phyloP scores from a whole-genome alignment of 2,797 vertebrate genomes.

The Poecilia velifera region DNA sequence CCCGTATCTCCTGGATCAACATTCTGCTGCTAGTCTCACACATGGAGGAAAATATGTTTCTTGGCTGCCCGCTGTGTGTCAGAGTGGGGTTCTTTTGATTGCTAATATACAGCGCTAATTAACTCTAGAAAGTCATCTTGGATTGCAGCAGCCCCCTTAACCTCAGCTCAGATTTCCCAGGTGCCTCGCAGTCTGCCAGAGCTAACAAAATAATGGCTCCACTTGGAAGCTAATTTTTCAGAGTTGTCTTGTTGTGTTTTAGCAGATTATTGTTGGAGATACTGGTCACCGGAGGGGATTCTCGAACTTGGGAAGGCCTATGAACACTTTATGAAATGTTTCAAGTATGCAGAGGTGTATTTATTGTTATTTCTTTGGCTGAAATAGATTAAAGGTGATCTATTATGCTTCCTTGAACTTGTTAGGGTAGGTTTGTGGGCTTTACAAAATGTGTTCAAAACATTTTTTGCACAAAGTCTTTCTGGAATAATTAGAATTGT shows the following conservation, averaged over 20 bases:
- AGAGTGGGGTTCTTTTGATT: conserved; percentile 71
- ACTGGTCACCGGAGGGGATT: conserved; percentile 55
- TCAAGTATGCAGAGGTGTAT: background rate
- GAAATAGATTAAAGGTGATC: too few relatives aligned
- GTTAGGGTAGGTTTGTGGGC: too few relatives aligned
- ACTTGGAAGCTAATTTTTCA: conserved; percentile 66
- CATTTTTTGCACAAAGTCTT: too few relatives aligned
- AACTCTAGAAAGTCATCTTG: conserved; percentile 75
- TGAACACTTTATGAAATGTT: background rate
- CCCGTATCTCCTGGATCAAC: conserved; percentile 58
- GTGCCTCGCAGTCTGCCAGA: conserved; percentile 82
- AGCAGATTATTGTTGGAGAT: conserved; percentile 75
- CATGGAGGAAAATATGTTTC: conserved; percentile 80
- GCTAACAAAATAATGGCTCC: conserved; percentile 76
- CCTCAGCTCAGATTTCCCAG: conserved; percentile 80
- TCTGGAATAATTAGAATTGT: too few relatives aligned
- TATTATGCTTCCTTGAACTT: too few relatives aligned
- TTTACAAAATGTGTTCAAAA: too few relatives aligned
- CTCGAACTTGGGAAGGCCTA: conserved; percentile 35
- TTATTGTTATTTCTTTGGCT: too few relatives aligned
- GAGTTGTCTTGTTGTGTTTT: conserved; percentile 59
- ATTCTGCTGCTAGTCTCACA: conserved; percentile 66
- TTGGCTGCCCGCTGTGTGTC: conserved; percentile 71
- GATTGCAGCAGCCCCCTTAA: conserved; percentile 57
- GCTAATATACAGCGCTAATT: conserved; percentile 78